Conservation (phyloP, 2,797 vertebrate species). For the Gymnocypris eckloni region DNA sequence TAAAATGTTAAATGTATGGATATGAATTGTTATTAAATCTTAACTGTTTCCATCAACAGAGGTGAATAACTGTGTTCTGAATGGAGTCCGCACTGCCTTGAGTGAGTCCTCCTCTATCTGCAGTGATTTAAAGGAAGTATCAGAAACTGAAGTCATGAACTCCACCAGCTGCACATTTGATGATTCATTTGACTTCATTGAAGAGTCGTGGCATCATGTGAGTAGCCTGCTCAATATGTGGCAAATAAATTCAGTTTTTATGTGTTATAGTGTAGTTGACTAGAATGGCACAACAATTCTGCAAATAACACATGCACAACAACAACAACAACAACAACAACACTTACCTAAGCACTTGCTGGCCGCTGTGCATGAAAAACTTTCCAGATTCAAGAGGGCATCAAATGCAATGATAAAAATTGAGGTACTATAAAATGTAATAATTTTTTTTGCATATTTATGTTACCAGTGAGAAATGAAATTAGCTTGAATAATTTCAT, state of each 20-base stretch:
- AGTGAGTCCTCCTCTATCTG: constrained; percentile 75
- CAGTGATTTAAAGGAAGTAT: constrained; percentile 73
- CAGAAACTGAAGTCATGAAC: constrained; percentile 61
- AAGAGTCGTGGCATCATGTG: constrained; percentile 56
- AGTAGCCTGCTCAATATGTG: constrained; percentile 36
- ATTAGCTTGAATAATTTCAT: not conserved
- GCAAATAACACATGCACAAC: not conserved
- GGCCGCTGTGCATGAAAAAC: not conserved
- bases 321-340: not conserved
- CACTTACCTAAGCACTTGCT: not conserved
- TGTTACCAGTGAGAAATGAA: not conserved
- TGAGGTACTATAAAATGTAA: not conserved
- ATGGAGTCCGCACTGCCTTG: constrained; percentile 68
- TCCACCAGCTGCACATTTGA: constrained; percentile 57
- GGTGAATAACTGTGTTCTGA: constrained; percentile 64
- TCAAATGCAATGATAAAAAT: not conserved
- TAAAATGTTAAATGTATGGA: not conserved
- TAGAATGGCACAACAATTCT: not conserved
- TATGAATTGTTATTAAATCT: not conserved
- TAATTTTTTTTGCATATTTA: too few species aligned
- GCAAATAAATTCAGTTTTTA: not conserved
- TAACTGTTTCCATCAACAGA: constrained; percentile 60
- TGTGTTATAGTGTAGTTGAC: not conserved
- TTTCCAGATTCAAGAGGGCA: not conserved
- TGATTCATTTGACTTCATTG: constrained; percentile 37